Base-by-base conservation (phyloP, 2,797 vertebrate species). In the Gouania willdenowi region DNA sequence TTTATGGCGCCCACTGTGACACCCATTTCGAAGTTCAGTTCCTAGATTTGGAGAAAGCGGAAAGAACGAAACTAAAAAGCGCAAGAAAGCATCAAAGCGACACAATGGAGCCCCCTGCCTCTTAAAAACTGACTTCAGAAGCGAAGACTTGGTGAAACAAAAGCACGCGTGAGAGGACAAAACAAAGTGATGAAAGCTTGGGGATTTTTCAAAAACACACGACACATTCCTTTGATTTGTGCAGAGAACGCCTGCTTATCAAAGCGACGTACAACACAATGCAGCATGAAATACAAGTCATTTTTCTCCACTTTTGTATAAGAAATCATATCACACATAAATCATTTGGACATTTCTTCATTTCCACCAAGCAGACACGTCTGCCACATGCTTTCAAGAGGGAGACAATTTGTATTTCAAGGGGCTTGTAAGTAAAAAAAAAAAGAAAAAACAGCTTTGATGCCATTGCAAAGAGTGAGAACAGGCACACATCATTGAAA, bases 221-320 rank as follows among this genome's bases (percentile, higher is more conserved):
- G 73, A 75, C 71, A 77, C 52, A 59, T 78, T 57, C 72, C 66
- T 75, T 82, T 71, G 53, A 73, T 71, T 71, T 46, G 43, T 17
- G 3, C 39, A 38, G 27, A 48, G 51, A 66, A 66, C 16, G 55
- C 39, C 58, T 72, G 63, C 75, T 74, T 57, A 67, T 81, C 64
- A 79, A 77, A 77, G 56, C 50, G 35, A 41, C 16, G 5, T 16
- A 24, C 49, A 58, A 35, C 14, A 53, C 66, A 36, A 41, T 6
- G 28, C 59, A 19, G 11, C 17, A n/a, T n/a, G n/a, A n/a, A 24
- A 46, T 14, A 2, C 38, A 20, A 71, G 35, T 66, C 35, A 39
- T 54, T 66, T 61, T 43, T 55, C 15, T 5, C 6, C 10, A 4
- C 17, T n/a, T 47, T 64, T 73, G 35, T 53, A 26, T 38, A 34